Base-by-base conservation (phyloP, 64 coral and sea anemone species). In the Montipora capricornis region DNA sequence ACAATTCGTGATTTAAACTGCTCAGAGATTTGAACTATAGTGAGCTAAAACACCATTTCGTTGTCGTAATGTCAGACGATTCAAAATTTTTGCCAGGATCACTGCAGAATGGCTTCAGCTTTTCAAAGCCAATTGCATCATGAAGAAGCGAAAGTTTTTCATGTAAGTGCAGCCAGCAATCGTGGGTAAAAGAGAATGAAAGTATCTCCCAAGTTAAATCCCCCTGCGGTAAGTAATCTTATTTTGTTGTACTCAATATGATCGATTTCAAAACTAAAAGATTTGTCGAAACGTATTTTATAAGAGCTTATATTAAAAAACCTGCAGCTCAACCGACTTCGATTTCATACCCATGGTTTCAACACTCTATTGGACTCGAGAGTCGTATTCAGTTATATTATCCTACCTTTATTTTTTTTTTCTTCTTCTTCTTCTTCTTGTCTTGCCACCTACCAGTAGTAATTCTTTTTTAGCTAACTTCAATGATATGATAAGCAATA, bases 321-420 rank as follows among this genome's bases (percentile, higher is more conserved):
- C 37, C 37, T 37, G 37, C 81, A 15, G 61, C 57, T 8, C 59
- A 29, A 19, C 57, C 26, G 14, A 5, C 64, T 5, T 17, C 6
- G 5, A 14, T 45, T 47, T 47, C 61, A 37, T 2, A 13, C 9
- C 22, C 4, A 24, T 47, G 58, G 13, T 84, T 67, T 13, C 37
- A 15, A 46, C 7, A 60, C 59, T 15, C 59, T 44, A 15, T 45
- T 11, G 15, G 60, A 47, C 5, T 68, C 64, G 44, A 47, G 13
- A 24, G 17, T 68, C n/a, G 13, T 84, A 5, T 68, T 68, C n/a
- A 48, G 17, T 15, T 9, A 24, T 47, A 46, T n/a, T 47, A 84
- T 68, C 81, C n/a, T 84, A 84, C 61, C 81, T 84, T 84, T 84
- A 47, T 20, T 84, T 68, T 22, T 67, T 84, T 46, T 46, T 26